Percentiles rank a stretch among this genome's conserved stretches.
phyloP scores from a whole-genome alignment of 1,140 invertebrate species.

The Heterodera carotae region DNA sequence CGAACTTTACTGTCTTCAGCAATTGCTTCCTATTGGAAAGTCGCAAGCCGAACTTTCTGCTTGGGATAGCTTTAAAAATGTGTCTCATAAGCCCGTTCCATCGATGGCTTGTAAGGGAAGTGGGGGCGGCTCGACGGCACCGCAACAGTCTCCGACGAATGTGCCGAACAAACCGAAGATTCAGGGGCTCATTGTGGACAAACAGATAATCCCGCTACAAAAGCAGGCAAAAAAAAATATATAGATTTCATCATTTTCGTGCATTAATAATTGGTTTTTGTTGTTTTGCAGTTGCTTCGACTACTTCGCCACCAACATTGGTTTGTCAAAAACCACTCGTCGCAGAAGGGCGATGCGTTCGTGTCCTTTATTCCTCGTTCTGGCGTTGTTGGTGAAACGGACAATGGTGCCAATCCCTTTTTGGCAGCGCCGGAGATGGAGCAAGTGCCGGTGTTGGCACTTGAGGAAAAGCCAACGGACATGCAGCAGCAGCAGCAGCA shows the following conservation, averaged over 20 bases:
- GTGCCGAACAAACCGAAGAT: constrained; percentile 41
- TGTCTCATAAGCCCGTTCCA: constrained; percentile 34
- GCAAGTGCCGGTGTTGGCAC: constrained; percentile 4
- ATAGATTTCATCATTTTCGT: neutral
- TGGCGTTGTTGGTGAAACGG: constrained; percentile 22
- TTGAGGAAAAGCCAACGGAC: neutral
- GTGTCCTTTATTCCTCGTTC: constrained; percentile 20
- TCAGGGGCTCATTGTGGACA: constrained; percentile 27
- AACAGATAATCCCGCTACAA: constrained; percentile 19
- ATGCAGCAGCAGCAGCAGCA: constrained; percentile 16
- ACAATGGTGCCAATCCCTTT: constrained; percentile 11
- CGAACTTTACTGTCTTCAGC: constrained; percentile 45
- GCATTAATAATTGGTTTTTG: no score
- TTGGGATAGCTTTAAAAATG: constrained; percentile 46
- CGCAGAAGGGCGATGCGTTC: constrained; percentile 4
- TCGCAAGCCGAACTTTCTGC: constrained; percentile 43
- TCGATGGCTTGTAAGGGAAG: constrained; percentile 11
- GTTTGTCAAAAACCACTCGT: neutral
- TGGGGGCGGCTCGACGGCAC: constrained; percentile 3
- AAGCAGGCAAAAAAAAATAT: neutral
- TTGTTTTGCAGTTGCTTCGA: constrained; percentile 16
- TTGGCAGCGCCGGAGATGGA: constrained; percentile 28
- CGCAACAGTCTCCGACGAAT: constrained; percentile 4
- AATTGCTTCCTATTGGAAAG: constrained; percentile 47
- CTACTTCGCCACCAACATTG: neutral